Conservation (phyloP, 2,888 invertebrate species). For the Choreutis nemorana region DNA sequence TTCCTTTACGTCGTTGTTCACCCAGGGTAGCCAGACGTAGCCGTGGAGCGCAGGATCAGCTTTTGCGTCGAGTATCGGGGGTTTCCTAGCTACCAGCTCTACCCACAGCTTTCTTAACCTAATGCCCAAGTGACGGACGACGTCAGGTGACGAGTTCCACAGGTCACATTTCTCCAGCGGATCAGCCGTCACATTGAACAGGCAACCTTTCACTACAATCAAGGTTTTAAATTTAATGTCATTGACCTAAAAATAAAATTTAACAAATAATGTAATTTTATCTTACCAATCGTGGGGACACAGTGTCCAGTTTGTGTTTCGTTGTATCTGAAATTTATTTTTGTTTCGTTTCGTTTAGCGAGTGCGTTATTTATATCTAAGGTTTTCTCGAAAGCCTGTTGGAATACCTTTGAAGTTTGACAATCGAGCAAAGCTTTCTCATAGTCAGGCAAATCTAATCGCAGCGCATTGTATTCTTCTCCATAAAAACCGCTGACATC, state of each 20-base stretch:
- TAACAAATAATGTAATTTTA: neutral
- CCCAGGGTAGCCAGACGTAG: slow-evolving; percentile 28
- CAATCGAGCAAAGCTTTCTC: slow-evolving; percentile 21
- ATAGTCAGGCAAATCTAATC: slow-evolving; percentile 18
- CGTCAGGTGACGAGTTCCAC: slow-evolving; percentile 22
- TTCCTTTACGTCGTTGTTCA: slow-evolving; percentile 19
- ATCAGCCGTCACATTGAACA: slow-evolving; percentile 27
- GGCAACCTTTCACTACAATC: slow-evolving; percentile 30
- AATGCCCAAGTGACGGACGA: slow-evolving; percentile 22
- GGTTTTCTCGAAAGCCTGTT: slow-evolving; percentile 18
- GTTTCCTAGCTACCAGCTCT: slow-evolving; percentile 19
- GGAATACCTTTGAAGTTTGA: slow-evolving; percentile 21
- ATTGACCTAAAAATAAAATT: slow-evolving; percentile 1
- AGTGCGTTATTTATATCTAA: slow-evolving; percentile 18
- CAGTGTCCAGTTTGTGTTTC: slow-evolving; percentile 15
- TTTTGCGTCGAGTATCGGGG: slow-evolving; percentile 17
- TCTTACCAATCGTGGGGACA: slow-evolving; percentile 24
- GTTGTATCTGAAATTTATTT: slow-evolving; percentile 8
- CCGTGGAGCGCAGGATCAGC: slow-evolving; percentile 22
- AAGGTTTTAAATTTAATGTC: neutral
- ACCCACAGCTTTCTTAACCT: slow-evolving; percentile 23
- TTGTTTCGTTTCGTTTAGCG: slow-evolving; percentile 18
- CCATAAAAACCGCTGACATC: slow-evolving; percentile 20
- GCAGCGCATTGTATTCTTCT: slow-evolving; percentile 16
- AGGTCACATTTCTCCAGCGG: slow-evolving; percentile 26